Evolutionary conservation across 2,113 vertebrate genomes (phyloP).

Genomic region (Rhinichthys klamathensis): DNA sequence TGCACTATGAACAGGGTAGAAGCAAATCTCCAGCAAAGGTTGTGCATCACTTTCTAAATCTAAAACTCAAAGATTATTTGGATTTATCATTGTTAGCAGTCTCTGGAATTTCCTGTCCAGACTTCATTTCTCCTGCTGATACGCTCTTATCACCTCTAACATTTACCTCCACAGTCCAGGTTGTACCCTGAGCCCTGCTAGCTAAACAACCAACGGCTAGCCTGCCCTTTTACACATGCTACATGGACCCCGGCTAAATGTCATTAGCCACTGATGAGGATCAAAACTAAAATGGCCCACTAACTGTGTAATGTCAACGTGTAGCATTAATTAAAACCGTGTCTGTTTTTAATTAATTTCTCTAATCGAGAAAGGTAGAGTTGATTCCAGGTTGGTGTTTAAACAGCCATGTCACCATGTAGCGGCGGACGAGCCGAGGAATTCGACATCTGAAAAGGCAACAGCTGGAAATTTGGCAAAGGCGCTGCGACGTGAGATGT

Average conservation of each 20-base stretch:
- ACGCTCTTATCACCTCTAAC: constrained; percentile 30
- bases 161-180: constrained; percentile 29
- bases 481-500: not conserved
- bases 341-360: constrained; percentile 50
- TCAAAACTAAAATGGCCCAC: constrained; percentile 17
- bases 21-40: constrained; percentile 21
- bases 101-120: constrained; percentile 3
- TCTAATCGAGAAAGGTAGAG: constrained; percentile 12
- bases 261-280: constrained; percentile 14
- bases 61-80: constrained; percentile 32
- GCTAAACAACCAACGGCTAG: constrained; percentile 23
- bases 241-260: constrained; percentile 33
- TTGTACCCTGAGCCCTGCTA: constrained; percentile 26
- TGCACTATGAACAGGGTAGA: not conserved
- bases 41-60: constrained; percentile 33
- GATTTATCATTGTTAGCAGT: constrained; percentile 20
- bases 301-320: constrained; percentile 36
- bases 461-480: not conserved
- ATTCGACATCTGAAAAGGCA: not conserved
- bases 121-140: not conserved
- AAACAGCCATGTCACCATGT: not conserved
- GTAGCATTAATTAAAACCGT: constrained; percentile 42
- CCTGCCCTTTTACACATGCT: constrained; percentile 30
- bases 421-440: not conserved
- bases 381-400: not conserved